Base-by-base conservation (phyloP, 2,113 vertebrate species). In the Varanus salvator region DNA sequence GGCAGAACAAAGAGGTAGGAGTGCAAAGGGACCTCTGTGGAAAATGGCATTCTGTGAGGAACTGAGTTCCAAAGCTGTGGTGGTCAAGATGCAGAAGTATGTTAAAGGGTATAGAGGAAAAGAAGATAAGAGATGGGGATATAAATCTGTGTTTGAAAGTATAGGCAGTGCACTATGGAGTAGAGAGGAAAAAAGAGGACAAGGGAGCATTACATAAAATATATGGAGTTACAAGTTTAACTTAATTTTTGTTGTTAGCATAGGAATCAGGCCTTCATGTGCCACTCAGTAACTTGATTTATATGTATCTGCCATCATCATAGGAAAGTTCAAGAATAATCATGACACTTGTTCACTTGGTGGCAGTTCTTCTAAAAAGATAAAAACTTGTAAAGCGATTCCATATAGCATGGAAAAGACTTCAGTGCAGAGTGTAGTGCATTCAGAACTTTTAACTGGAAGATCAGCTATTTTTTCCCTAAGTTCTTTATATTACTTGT, bases 351-450 rank as follows among this genome's bases (percentile, higher is more conserved):
- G 64, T 84, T 78, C 84, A 80, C 90, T 50, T 91, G 88, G 84
- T 78, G 1, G 72, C 91, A 92, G 91, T 93, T 44, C 25, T 87
- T 48, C 66, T 17, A 94, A n/a, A 64, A 27, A 80, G 1, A 74
- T 44, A 44, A 7, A 3, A 44, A 19, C 44, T 87, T 64, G 60
- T 92, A 81, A 95, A 93, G 87, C 71, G 92, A 85, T 95, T 81
- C 86, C 80, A 44, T 6, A 1, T 60, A 87, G 12, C 27, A 90
- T 68, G 90, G 50, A 87, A 87, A 82, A 78, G 84, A 48, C 1
- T 87, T 93, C 83, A 92, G 52, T 89, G 88, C 86, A 14, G n/a
- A 12, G 38, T 76, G 44, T 34, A 23, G 2, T 86, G 64, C 38
- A 44, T 23, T 75, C 38, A 66, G 52, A n/a, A 11, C 3, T 9